Evolutionary conservation across 2,113 vertebrate species (phyloP).

Genomic region (Ictidomys tridecemlineatus): DNA sequence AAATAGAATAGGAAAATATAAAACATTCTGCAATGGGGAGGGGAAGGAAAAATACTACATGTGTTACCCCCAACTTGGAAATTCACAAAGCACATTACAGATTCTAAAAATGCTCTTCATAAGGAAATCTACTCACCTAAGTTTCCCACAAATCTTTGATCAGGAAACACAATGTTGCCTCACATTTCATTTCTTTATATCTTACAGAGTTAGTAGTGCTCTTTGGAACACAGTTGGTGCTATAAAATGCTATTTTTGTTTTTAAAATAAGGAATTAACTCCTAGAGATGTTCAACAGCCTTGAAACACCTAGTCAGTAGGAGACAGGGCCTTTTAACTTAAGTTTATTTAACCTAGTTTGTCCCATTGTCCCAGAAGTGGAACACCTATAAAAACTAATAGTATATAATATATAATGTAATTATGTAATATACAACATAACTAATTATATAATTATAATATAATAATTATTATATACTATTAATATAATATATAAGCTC

Average conservation of each 20-base stretch:
- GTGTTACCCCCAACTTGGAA: background rate
- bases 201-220: background rate
- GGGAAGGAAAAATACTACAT: constrained; percentile 38
- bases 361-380: too few relatives aligned
- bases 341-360: background rate
- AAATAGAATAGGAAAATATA: constrained; percentile 46
- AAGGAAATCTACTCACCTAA: constrained; percentile 9
- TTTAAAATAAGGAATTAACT: constrained; percentile 49
- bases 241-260: constrained; percentile 25
- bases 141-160: constrained; percentile 49
- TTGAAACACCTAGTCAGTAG: constrained; percentile 23
- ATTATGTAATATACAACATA: too few relatives aligned
- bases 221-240: constrained; percentile 30
- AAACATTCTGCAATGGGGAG: background rate
- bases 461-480: too few relatives aligned
- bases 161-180: background rate
- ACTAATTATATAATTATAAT: too few relatives aligned
- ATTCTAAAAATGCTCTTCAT: background rate
- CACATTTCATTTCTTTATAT: constrained; percentile 58
- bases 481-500: too few relatives aligned
- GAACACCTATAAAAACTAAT: too few relatives aligned
- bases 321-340: constrained; percentile 32
- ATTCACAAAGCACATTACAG: constrained; percentile 34
- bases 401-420: too few relatives aligned
- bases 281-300: constrained; percentile 12